Conservation (phyloP, 2,113 vertebrate genomes). For the Platysteira castanea region DNA sequence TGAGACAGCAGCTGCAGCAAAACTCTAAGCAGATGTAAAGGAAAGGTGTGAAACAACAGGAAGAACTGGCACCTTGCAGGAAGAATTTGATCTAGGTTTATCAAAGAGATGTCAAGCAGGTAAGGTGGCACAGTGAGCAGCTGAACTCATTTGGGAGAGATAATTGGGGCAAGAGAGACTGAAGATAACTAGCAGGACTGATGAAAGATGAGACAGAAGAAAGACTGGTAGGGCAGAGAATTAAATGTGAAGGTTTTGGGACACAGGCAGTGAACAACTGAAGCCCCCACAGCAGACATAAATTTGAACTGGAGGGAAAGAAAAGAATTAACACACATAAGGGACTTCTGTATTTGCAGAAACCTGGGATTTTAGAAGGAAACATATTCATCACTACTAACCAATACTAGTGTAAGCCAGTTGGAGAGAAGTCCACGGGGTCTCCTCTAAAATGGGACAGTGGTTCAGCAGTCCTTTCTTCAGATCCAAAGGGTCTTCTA, state of each 20-base stretch:
- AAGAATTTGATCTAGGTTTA: background rate
- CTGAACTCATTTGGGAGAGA: background rate
- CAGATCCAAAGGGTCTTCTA: background rate
- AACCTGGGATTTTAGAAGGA: background rate
- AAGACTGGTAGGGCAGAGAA: background rate
- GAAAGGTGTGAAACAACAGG: background rate
- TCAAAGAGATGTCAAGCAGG: background rate
- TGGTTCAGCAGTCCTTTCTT: background rate
- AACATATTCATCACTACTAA: background rate
- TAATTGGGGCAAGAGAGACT: background rate
- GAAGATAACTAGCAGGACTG: background rate
- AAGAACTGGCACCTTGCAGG: background rate
- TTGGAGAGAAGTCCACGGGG: background rate
- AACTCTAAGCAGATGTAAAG: background rate
- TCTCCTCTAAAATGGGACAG: background rate
- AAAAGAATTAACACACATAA: background rate
- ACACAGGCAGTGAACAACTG: background rate
- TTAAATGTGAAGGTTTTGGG: background rate
- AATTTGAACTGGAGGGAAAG: background rate
- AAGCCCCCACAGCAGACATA: background rate
- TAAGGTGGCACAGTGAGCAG: background rate
- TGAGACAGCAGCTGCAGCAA: background rate
- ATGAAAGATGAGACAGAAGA: background rate
- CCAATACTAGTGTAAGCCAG: background rate
- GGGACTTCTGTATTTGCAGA: background rate